phyloP scores from a whole-genome alignment of 2,797 vertebrate species.

The Poeciliopsis turneri region DNA sequence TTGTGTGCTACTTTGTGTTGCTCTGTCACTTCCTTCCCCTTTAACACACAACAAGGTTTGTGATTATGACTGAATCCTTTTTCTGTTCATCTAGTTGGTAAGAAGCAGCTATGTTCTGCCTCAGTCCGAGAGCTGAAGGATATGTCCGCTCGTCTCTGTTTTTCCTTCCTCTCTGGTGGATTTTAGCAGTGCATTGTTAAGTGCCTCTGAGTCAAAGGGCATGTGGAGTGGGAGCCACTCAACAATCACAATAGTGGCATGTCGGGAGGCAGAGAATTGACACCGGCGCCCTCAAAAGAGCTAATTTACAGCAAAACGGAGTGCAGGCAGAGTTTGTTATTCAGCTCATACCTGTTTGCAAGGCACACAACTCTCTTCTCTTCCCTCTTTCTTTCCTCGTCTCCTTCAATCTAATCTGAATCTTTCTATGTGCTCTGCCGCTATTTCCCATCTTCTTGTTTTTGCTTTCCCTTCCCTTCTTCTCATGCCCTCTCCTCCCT shows the following conservation, averaged over 20 bases:
- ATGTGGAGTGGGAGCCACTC: constrained; percentile 29
- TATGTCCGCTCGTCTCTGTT: constrained; percentile 5
- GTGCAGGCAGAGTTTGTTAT: constrained; percentile 61
- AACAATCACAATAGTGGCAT: constrained; percentile 35
- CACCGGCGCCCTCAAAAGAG: constrained; percentile 50
- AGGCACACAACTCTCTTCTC: constrained; percentile 27
- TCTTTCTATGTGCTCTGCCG: not conserved
- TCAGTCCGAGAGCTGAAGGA: constrained; percentile 19
- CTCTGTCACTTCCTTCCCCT: not conserved
- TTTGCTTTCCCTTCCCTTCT: constrained; percentile 35
- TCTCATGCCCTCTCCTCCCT: constrained; percentile 27
- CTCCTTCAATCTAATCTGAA: not conserved
- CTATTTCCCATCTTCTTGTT: constrained; percentile 19
- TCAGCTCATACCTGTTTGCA: constrained; percentile 66
- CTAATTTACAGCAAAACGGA: constrained; percentile 53
- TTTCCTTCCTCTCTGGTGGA: constrained; percentile 5
- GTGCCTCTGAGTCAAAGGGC: constrained; percentile 55
- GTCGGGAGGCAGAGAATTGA: constrained; percentile 46
- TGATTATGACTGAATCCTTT: not conserved
- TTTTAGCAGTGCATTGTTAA: constrained; percentile 24
- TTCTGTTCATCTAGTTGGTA: constrained; percentile 34
- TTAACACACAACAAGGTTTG: not conserved
- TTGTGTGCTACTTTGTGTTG: not conserved
- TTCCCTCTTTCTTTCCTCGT: not conserved
- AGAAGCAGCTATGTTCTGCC: constrained; percentile 48